These are phyloP conservation scores for Rhombomys opimus DNA, from an alignment of 2,113 vertebrate genomes.

Conservation along the genomic window DNA sequence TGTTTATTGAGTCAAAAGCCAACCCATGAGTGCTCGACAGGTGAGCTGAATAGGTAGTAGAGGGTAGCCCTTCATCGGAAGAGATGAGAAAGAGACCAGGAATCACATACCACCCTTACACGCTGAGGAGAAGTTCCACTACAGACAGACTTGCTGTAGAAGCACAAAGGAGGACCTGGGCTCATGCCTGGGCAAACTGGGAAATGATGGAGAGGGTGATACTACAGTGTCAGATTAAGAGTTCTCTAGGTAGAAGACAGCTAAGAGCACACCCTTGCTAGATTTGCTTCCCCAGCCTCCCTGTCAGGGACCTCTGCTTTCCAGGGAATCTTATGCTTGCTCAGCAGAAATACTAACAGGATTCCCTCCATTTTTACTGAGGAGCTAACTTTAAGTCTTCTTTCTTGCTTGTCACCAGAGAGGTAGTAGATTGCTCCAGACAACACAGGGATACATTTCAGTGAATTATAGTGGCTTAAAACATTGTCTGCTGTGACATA, in stretches of 20 bases:
- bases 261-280: not conserved
- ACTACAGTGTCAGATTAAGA: not conserved
- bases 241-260: not conserved
- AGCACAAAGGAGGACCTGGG: not conserved
- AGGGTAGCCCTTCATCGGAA: not conserved
- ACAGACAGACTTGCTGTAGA: not conserved
- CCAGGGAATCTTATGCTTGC: not conserved
- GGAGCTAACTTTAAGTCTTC: slow-evolving; percentile 46
- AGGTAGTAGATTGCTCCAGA: not conserved
- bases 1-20: slow-evolving; percentile 6
- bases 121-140: not conserved
- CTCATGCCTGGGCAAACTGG: not conserved
- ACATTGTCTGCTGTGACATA: slow-evolving; percentile 67
- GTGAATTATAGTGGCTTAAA: slow-evolving; percentile 71
- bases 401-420: slow-evolving; percentile 41
- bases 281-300: not conserved
- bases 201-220: not conserved
- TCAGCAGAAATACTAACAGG: not conserved
- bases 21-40: not conserved
- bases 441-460: slow-evolving; percentile 39
- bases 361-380: slow-evolving; percentile 9
- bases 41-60: not conserved
- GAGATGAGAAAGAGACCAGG: not conserved
- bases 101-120: not conserved
- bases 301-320: not conserved